These are phyloP conservation scores for Puffinus mauretanicus DNA, from an alignment of 2,113 vertebrate species.

Conservation along the genomic window DNA sequence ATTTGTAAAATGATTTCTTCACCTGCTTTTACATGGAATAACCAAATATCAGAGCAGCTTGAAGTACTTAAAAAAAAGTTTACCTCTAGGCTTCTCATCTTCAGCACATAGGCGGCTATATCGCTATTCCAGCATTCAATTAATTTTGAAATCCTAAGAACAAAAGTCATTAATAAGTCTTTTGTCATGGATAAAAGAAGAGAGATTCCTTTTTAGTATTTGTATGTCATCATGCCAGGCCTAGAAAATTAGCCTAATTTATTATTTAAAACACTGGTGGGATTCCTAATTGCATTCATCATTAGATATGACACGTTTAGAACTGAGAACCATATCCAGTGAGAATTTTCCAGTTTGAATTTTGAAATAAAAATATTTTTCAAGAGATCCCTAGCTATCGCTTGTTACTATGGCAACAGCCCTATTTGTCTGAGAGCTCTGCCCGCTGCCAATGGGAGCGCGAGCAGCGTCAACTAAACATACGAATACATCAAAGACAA, in stretches of 20 bases:
- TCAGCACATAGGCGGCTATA: conserved; percentile 53
- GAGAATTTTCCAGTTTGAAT: conserved; percentile 86
- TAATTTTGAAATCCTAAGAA: conserved; percentile 77
- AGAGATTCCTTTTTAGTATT: conserved; percentile 77
- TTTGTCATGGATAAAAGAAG: conserved; percentile 78
- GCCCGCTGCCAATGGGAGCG: conserved; percentile 82
- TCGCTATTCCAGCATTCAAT: conserved; percentile 64
- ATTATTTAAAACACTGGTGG: conserved; percentile 88
- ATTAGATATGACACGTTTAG: conserved; percentile 86
- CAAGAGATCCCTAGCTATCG: conserved; percentile 89
- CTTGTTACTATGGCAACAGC: conserved; percentile 93
- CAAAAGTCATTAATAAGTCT: conserved; percentile 82
- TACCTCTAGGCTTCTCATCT: conserved; percentile 73
- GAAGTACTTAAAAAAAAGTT: conserved; percentile 59
- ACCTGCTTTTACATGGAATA: conserved; percentile 75
- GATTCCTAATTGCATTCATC: conserved; percentile 88
- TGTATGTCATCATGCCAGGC: conserved; percentile 80
- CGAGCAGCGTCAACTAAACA: conserved; percentile 85
- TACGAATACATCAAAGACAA: conserved; percentile 87
- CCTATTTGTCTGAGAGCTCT: conserved; percentile 92
- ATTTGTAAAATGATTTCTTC: conserved; percentile 75
- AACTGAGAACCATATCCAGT: conserved; percentile 80
- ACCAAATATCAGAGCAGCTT: conserved; percentile 72
- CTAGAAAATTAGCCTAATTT: conserved; percentile 85
- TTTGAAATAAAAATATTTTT: conserved; percentile 94